Base-by-base conservation (phyloP, 1,140 invertebrate genomes). In the Drosophila hydei region DNA sequence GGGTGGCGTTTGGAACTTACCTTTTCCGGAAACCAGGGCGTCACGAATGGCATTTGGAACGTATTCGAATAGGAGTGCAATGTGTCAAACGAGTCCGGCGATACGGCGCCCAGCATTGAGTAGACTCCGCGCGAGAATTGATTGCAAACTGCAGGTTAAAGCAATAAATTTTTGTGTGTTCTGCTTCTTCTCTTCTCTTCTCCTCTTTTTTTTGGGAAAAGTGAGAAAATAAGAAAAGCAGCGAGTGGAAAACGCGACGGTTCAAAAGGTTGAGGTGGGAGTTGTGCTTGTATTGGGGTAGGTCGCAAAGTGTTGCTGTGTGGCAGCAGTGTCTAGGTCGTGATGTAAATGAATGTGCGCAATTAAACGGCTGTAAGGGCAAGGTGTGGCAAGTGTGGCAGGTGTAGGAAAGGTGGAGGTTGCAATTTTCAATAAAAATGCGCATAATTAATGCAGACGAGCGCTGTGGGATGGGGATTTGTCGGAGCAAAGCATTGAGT, bases 11-110 rank as follows among this genome's bases (percentile, higher is more conserved):
- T 52, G 58, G 25, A 43, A 90, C 89, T 94, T 93, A 96, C 96
- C 94, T 97, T 97, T 92, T 98, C 96, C 0, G 97, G 96, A 92
- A 97, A 98, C 95, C 96, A 97, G n/a, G 97, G 97, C 33, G 96
- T 98, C 50, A 99, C 94, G 90, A 98, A 98, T 33, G 98, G 98
- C 96, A 99, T 97, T 92, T 98, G 96, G 92, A 98, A 99, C 9
- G 97, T 98, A 92, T 98, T 98, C 87, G 96, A 96, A 93, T 98
- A 98, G 3, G 97, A 98, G 91, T 98, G 97, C 47, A 99, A 94
- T 47, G 97, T 98, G 92, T 98, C 96, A 92, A 98, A 98, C 18
- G 97, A 97, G 80, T 98, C 97, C 14, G 97, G 96, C 77, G 96
- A 96, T 14, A 98, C 97, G 14, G 97, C 96, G 14, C 97, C 97